Conservation (phyloP, 2,888 invertebrate species). For the Drosophila sordidapex region DNA sequence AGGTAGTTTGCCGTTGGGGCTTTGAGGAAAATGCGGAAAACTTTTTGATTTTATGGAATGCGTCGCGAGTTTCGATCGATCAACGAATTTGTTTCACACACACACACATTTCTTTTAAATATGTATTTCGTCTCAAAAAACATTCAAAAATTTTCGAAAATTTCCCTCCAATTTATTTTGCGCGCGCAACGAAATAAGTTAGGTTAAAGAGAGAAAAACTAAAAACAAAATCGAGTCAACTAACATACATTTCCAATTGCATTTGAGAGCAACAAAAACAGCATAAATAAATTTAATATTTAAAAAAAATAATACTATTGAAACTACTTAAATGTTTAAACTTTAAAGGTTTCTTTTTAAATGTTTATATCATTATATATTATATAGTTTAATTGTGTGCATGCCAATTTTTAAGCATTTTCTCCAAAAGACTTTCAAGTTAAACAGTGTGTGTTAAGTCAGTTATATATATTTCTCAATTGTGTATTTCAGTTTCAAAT, state of each 20-base stretch:
- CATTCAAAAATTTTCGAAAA: slow-evolving; percentile 5
- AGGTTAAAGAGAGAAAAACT: slow-evolving; percentile 7
- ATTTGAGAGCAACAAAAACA: slow-evolving; percentile 57
- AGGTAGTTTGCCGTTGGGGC: background rate
- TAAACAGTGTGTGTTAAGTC: slow-evolving; percentile 53
- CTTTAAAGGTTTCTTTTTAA: slow-evolving; percentile 56
- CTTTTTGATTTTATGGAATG: slow-evolving; percentile 6
- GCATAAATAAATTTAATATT: slow-evolving; percentile 15
- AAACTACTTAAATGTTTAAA: slow-evolving; percentile 53
- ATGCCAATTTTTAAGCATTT: slow-evolving; percentile 45
- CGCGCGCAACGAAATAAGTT: slow-evolving; percentile 46
- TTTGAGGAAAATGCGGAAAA: slow-evolving; percentile 1
- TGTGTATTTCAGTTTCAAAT: slow-evolving; percentile 53
- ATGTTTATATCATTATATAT: slow-evolving; percentile 55
- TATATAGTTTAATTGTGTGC: slow-evolving; percentile 48
- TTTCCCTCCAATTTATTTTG: slow-evolving; percentile 22
- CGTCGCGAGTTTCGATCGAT: slow-evolving; percentile 37
- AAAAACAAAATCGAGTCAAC: slow-evolving; percentile 6
- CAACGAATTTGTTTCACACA: slow-evolving; percentile 7
- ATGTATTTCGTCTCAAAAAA: slow-evolving; percentile 1
- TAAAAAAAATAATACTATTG: slow-evolving; percentile 1
- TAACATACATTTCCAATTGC: slow-evolving; percentile 68
- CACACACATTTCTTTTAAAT: slow-evolving; percentile 6
- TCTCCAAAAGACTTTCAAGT: slow-evolving; percentile 52
- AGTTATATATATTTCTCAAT: slow-evolving; percentile 40